Evolutionary conservation across 2,113 vertebrate species (phyloP), one percentile per base, ranked within the genome.

Genomic region (Prunella fulvescens): DNA sequence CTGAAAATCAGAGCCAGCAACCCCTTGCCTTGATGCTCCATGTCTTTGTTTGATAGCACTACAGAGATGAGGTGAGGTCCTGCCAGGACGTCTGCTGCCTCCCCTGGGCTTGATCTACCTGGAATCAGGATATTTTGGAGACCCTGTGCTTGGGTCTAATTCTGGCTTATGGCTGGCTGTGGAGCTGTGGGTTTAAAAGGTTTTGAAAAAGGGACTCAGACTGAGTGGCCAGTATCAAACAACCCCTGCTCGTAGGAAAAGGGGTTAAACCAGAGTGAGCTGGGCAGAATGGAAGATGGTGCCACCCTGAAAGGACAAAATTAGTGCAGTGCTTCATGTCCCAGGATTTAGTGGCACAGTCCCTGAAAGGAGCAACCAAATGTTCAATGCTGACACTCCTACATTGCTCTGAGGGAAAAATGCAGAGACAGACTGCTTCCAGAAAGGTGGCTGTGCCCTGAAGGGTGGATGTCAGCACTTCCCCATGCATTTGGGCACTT

Each of bases 371-470:
- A 57, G 40, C 9, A 35, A 28, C 35, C 48, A 82, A 69, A 87
- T 64, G 37, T 51, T 85, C 47, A 40, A 2, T 13, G 3, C 61
- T 2, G 5, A 35, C 44, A 28, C 29, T 86, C 35, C 22, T 33
- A 44, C 57, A 31, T 17, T n/a, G 8, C 57, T 92, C 50, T 50
- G 7, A 77, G 58, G 62, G 40, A 54, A 57, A 94, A 82, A 79
- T 23, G 31, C 17, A 56, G 81, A 85, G 44, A 39, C 24, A 1
- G 1, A 31, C 12, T 0, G 0, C 51, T 78, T 73, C 64, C 60
- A 3, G 1, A 74, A 88, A 62, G 24, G 56, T 2, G 5, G 31
- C 56, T 78, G 14, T 33, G 26, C 70, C 65, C 44, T 1, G 1
- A n/a, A 80, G 48, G 12, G 16, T 53, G 67, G 67, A 69, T 12